Conservation (phyloP, 2,888 invertebrate genomes). For the Theristus sp. region DNA sequence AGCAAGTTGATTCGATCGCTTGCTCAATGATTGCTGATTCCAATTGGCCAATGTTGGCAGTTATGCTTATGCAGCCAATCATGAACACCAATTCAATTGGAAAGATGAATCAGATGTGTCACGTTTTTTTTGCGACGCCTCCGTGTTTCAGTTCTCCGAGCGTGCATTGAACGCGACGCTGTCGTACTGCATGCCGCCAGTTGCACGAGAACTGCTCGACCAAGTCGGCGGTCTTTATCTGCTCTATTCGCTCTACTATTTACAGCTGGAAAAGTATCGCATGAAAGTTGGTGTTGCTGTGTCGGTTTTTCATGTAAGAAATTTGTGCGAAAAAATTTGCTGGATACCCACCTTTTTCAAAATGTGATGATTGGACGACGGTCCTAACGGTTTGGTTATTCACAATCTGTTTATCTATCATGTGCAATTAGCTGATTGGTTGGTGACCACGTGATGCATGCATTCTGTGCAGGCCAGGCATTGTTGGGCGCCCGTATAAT, state of each 20-base stretch:
- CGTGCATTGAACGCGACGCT: slow-evolving; percentile 18
- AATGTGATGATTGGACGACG: too few relatives aligned
- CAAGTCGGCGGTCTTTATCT: slow-evolving; percentile 25
- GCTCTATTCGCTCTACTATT: slow-evolving; percentile 24
- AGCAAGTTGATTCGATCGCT: not conserved
- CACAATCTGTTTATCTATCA: too few relatives aligned
- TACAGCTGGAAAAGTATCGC: slow-evolving; percentile 20
- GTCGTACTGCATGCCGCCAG: slow-evolving; percentile 21
- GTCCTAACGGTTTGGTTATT: too few relatives aligned
- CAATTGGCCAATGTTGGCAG: not conserved
- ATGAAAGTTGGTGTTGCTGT: slow-evolving; percentile 21
- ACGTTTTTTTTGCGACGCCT: not conserved
- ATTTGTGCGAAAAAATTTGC: too few relatives aligned
- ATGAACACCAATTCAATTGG: not conserved
- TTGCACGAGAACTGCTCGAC: slow-evolving; percentile 18
- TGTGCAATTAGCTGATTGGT: too few relatives aligned
- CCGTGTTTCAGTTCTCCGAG: slow-evolving; percentile 21
- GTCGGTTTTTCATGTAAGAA: too few relatives aligned
- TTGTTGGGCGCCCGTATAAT: too few relatives aligned
- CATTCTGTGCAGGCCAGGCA: too few relatives aligned
- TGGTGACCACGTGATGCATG: too few relatives aligned
- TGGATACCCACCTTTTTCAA: too few relatives aligned
- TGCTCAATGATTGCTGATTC: not conserved
- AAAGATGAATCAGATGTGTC: not conserved
- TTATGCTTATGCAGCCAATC: not conserved